These are phyloP conservation scores for Peromyscus leucopus DNA, from an alignment of 2,113 vertebrate genomes.

Conservation along the genomic window DNA sequence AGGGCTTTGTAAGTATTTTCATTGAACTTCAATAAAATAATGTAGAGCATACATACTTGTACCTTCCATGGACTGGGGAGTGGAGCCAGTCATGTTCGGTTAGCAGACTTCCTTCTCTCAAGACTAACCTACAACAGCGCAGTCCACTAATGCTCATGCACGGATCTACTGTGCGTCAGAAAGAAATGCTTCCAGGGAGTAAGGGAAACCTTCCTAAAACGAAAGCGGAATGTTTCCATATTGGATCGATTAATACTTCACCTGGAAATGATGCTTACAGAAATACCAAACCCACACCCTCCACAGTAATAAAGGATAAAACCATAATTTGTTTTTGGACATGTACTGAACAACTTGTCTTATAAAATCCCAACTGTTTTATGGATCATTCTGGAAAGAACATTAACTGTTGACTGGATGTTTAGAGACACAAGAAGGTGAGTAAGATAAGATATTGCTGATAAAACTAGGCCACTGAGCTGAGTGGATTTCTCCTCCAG, in stretches of 20 bases:
- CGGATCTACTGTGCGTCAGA: accelerated
- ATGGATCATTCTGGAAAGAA: conserved; percentile 58
- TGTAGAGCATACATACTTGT: background rate
- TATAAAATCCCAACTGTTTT: conserved; percentile 48
- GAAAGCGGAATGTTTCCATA: accelerated
- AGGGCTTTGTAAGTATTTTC: background rate
- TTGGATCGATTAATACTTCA: background rate
- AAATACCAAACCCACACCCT: background rate
- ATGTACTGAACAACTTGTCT: conserved; percentile 45
- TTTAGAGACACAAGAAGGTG: conserved; percentile 44
- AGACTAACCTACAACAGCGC: background rate
- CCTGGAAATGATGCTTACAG: background rate
- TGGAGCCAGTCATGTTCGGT: background rate
- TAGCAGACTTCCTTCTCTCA: background rate
- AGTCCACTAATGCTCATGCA: background rate
- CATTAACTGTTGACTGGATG: conserved; percentile 46
- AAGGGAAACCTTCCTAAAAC: accelerated
- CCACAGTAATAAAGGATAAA: background rate
- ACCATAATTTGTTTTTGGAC: conserved; percentile 7
- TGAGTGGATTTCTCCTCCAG: background rate
- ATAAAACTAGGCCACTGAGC: background rate
- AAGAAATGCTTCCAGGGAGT: background rate
- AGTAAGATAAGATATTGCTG: conserved; percentile 38
- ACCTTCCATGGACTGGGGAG: background rate
- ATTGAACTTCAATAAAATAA: background rate